These are phyloP conservation scores for Phalangium opilio DNA, from an alignment of 2,888 invertebrate species.

Conservation along the genomic window DNA sequence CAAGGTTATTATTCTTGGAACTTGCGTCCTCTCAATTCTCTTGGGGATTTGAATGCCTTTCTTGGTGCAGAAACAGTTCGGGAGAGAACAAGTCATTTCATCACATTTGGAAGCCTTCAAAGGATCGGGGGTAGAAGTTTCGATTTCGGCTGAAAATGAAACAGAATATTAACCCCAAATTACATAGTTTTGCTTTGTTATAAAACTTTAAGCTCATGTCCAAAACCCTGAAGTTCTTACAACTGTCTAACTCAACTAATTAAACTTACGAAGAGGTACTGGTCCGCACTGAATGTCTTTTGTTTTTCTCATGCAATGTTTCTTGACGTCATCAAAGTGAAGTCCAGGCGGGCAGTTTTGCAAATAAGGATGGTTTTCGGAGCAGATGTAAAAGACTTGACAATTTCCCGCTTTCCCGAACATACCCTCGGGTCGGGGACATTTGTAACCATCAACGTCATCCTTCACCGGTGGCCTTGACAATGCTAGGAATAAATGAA, in stretches of 20 bases:
- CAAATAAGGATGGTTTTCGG: constrained; percentile 69
- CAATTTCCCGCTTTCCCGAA: constrained; percentile 16
- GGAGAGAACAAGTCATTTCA: constrained; percentile 53
- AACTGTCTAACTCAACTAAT: too few relatives aligned
- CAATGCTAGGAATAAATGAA: too few relatives aligned
- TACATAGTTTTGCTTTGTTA: too few relatives aligned
- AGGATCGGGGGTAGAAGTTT: constrained; percentile 43
- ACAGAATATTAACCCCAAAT: too few relatives aligned
- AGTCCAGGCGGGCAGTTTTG: constrained; percentile 80
- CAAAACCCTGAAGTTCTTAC: too few relatives aligned
- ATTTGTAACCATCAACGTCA: constrained; percentile 1
- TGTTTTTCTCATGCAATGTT: constrained; percentile 67
- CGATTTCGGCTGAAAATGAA: constrained; percentile 1
- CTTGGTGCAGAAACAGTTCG: constrained; percentile 81
- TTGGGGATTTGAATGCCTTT: constrained; percentile 79
- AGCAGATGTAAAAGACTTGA: constrained; percentile 38
- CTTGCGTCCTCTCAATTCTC: constrained; percentile 65
- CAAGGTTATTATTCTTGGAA: constrained; percentile 79
- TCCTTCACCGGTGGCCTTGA: too few relatives aligned
- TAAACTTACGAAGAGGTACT: constrained; percentile 33
- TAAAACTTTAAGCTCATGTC: too few relatives aligned
- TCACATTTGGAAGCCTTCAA: constrained; percentile 66
- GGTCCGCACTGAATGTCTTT: constrained; percentile 78
- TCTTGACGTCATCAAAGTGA: constrained; percentile 73
- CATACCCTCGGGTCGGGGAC: constrained; percentile 13